These are phyloP conservation scores for Enoplosus armatus DNA, from an alignment of 2,797 vertebrate genomes.

Conservation along the genomic window DNA sequence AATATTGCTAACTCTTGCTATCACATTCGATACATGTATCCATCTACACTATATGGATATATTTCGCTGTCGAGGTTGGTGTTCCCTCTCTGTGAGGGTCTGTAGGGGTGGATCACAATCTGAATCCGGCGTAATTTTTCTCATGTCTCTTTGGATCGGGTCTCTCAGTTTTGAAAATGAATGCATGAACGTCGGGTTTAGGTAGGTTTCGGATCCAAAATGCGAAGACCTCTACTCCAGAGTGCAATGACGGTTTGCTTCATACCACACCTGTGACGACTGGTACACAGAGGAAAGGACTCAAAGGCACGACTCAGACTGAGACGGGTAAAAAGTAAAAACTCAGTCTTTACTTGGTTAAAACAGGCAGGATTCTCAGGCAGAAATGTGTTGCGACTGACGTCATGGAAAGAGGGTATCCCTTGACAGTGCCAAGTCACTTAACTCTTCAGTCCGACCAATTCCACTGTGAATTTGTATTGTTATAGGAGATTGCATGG, in stretches of 20 bases:
- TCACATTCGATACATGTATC: not conserved
- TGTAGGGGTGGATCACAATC: rapidly evolving
- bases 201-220: not conserved
- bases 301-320: too few relatives aligned
- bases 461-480: not conserved
- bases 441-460: slow-evolving; percentile 5
- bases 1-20: not conserved
- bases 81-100: not conserved
- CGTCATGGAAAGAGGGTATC: slow-evolving; percentile 20
- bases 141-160: not conserved
- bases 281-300: too few relatives aligned
- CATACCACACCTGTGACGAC: too few relatives aligned
- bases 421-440: not conserved
- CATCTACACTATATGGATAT: not conserved
- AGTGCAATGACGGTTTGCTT: not conserved
- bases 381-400: slow-evolving; percentile 10
- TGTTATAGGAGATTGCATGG: not conserved
- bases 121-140: not conserved
- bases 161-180: not conserved
- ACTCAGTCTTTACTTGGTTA: too few relatives aligned
- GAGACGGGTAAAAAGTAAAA: too few relatives aligned
- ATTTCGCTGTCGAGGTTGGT: not conserved
- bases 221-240: not conserved
- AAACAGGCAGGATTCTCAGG: too few relatives aligned
- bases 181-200: not conserved